Percentiles rank a stretch among this genome's conserved stretches.
phyloP scores from a whole-genome alignment of 2,888 invertebrate species.

The Lycia hirtaria region DNA sequence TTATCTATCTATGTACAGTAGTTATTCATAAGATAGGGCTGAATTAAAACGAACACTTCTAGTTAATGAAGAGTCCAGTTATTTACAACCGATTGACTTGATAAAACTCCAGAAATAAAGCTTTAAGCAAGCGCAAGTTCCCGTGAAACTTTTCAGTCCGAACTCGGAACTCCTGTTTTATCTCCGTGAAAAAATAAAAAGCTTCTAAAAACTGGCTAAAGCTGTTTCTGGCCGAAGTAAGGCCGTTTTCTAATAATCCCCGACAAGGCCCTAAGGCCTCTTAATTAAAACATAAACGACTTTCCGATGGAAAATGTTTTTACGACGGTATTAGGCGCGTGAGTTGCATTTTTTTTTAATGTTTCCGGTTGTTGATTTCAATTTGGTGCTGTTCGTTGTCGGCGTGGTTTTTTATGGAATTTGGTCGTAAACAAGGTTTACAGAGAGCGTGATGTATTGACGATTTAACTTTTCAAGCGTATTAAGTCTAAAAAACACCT shows the following conservation, averaged over 20 bases:
- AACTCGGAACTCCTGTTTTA: slow-evolving; percentile 31
- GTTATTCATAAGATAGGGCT: background rate
- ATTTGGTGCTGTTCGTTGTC: slow-evolving; percentile 29
- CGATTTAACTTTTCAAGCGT: too few relatives aligned
- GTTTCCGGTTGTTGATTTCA: slow-evolving; percentile 35
- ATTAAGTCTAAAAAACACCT: too few relatives aligned
- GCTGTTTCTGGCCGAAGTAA: slow-evolving; percentile 47
- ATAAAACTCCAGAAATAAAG: slow-evolving; percentile 24
- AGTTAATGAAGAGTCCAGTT: slow-evolving; percentile 10
- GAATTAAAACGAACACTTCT: background rate
- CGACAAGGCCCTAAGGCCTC: slow-evolving; percentile 56
- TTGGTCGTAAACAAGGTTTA: slow-evolving; percentile 14
- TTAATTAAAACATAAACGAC: slow-evolving; percentile 77
- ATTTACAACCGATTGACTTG: slow-evolving; percentile 26
- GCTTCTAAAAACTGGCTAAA: slow-evolving; percentile 37
- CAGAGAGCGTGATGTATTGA: background rate
- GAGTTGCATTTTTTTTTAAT: slow-evolving; percentile 55
- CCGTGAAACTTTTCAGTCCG: slow-evolving; percentile 19
- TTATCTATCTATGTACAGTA: background rate
- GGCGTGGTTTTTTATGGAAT: slow-evolving; percentile 13
- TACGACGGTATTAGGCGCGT: slow-evolving; percentile 51
- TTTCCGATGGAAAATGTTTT: slow-evolving; percentile 58
- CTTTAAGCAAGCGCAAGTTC: slow-evolving; percentile 22
- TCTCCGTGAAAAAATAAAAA: slow-evolving; percentile 30
- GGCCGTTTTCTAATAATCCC: slow-evolving; percentile 67